A percentile compares a stretch with the other conserved stretches of the same genome.
phyloP scores from a whole-genome alignment of 2,888 invertebrate species.

The Latrodectus hesperus region DNA sequence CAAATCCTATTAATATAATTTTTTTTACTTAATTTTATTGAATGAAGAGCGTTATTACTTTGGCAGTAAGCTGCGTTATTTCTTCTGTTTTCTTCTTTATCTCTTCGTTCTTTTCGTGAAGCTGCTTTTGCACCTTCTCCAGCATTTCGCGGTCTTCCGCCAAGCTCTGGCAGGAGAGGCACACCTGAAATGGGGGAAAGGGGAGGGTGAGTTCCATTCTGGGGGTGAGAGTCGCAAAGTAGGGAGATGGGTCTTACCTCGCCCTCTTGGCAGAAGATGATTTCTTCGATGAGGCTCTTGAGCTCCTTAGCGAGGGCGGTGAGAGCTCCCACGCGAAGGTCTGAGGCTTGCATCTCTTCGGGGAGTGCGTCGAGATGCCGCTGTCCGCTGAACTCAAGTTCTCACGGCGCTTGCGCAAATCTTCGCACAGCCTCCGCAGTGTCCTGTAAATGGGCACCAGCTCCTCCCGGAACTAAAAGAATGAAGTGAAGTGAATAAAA shows the following conservation, averaged over 20 bases:
- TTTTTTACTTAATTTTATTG: not conserved
- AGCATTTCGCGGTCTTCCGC: constrained; percentile 70
- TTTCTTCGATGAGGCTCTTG: constrained; percentile 72
- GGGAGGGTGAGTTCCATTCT: too few relatives aligned
- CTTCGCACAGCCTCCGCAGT: constrained; percentile 75
- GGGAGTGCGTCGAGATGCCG: constrained; percentile 70
- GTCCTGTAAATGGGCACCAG: constrained; percentile 76
- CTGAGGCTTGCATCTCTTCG: constrained; percentile 70
- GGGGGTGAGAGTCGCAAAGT: too few relatives aligned
- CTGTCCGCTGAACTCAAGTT: constrained; percentile 70
- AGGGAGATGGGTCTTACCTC: constrained; percentile 43
- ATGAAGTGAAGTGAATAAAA: too few relatives aligned
- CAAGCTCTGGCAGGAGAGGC: constrained; percentile 71
- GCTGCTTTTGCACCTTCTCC: constrained; percentile 85
- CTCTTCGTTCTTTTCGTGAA: constrained; percentile 86
- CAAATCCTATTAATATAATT: not conserved
- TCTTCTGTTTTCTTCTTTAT: constrained; percentile 86
- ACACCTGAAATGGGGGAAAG: constrained; percentile 28
- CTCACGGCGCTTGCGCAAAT: constrained; percentile 72
- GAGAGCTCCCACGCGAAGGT: constrained; percentile 71
- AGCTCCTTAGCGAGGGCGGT: constrained; percentile 72
- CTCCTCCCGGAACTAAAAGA: constrained; percentile 73
- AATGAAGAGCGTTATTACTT: constrained; percentile 78
- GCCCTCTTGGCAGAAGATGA: constrained; percentile 68
- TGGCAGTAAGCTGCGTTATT: constrained; percentile 86